phyloP scores from a whole-genome alignment of 2,113 vertebrate genomes.

The Anguilla rostrata region DNA sequence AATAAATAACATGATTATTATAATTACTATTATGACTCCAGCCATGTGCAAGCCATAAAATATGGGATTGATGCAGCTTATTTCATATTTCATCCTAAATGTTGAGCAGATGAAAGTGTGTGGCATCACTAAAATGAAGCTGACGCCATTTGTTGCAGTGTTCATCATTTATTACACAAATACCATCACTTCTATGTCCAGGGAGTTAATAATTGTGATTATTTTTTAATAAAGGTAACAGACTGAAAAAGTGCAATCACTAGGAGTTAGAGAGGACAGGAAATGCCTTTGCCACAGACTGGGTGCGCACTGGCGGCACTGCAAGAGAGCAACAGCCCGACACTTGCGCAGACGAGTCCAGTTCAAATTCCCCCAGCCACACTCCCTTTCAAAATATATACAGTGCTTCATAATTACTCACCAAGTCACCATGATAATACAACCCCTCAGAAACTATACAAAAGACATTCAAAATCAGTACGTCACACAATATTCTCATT shows the following conservation, averaged over 20 bases:
- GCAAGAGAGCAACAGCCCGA: not conserved
- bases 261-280: not conserved
- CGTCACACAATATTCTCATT: not conserved
- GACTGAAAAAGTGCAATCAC: not conserved
- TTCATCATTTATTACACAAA: constrained; percentile 1
- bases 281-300: not conserved
- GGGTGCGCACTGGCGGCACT: not conserved
- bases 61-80: not conserved
- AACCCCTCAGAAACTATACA: not conserved
- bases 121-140: not conserved
- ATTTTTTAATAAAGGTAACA: not conserved
- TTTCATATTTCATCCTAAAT: not conserved
- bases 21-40: too few relatives aligned
- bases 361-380: not conserved
- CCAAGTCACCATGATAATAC: not conserved
- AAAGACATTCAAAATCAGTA: constrained; percentile 8
- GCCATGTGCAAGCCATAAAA: not conserved
- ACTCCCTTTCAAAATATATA: not conserved
- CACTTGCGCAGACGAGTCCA: not conserved
- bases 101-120: not conserved
- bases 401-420: not conserved
- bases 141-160: not conserved
- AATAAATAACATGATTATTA: too few relatives aligned
- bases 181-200: not conserved
- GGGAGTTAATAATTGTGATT: not conserved